phyloP scores from a whole-genome alignment of 2,888 invertebrate genomes.

The Microctonus hyperodae region DNA sequence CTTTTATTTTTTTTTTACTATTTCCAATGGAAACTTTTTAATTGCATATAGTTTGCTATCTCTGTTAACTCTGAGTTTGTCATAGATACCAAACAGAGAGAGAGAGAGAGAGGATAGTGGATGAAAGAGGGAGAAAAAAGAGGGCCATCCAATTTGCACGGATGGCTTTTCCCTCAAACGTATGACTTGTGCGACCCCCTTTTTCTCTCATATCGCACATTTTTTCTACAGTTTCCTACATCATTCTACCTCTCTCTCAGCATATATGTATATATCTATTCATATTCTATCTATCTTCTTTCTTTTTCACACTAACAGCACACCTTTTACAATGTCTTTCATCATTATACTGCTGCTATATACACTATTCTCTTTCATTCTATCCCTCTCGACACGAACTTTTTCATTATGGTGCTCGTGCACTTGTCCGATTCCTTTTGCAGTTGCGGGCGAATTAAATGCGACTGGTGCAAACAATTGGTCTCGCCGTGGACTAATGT shows the following conservation, averaged over 20 bases:
- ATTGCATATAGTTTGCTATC: slow-evolving; percentile 49
- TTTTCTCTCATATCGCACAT: slow-evolving; percentile 21
- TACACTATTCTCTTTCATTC: slow-evolving; percentile 16
- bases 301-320: slow-evolving; percentile 3
- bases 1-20: slow-evolving; percentile 34
- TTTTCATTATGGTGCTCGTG: slow-evolving; percentile 28
- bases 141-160: slow-evolving; percentile 59
- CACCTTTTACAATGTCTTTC: slow-evolving; percentile 28
- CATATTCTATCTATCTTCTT: no score
- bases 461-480: slow-evolving; percentile 40
- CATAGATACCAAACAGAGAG: neutral
- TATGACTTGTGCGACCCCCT: slow-evolving; percentile 32
- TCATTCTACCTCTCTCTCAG: slow-evolving; percentile 38
- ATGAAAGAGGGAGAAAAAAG: slow-evolving; percentile 16
- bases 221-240: slow-evolving; percentile 29
- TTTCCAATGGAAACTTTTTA: slow-evolving; percentile 57
- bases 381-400: slow-evolving; percentile 12
- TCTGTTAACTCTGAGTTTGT: slow-evolving; percentile 16
- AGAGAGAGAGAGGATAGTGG: neutral
- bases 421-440: slow-evolving; percentile 31
- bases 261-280: no score
- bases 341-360: slow-evolving; percentile 21
- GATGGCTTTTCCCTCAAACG: slow-evolving; percentile 54
- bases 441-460: slow-evolving; percentile 34
- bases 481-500: slow-evolving; percentile 17